phyloP scores from a whole-genome alignment of 2,888 invertebrate genomes.

The Muschampia plurimacula region DNA sequence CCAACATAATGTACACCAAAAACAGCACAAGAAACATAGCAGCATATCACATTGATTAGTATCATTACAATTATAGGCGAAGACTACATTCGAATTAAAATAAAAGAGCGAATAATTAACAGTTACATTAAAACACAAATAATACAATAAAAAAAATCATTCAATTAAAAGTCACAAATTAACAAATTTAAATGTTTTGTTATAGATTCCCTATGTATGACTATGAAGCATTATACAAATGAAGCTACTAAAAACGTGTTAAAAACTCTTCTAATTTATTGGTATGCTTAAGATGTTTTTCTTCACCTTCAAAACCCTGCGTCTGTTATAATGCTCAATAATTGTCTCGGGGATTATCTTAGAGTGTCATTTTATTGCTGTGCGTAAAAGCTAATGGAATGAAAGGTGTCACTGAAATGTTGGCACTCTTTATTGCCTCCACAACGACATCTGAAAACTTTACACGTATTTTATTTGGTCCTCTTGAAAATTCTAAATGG shows the following conservation, averaged over 20 bases:
- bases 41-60: too few species aligned
- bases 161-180: too few species aligned
- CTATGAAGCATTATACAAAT: not conserved
- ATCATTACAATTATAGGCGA: too few species aligned
- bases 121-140: too few species aligned
- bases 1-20: too few species aligned
- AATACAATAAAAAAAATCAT: too few species aligned
- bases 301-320: not conserved
- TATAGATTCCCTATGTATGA: too few species aligned
- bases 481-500: slow-evolving; percentile 28
- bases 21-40: too few species aligned
- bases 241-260: too few species aligned
- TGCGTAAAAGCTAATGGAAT: slow-evolving; percentile 60
- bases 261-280: not conserved
- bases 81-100: too few species aligned
- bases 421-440: slow-evolving; percentile 44
- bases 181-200: too few species aligned
- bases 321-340: slow-evolving; percentile 37
- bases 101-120: too few species aligned
- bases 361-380: slow-evolving; percentile 61
- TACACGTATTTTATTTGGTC: slow-evolving; percentile 44
- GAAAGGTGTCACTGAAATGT: slow-evolving; percentile 52
- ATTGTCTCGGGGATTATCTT: slow-evolving; percentile 54
- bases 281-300: not conserved
- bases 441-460: slow-evolving; percentile 41